These are phyloP conservation scores for Heterotis niloticus DNA, from an alignment of 2,113 vertebrate species.

Conservation along the genomic window DNA sequence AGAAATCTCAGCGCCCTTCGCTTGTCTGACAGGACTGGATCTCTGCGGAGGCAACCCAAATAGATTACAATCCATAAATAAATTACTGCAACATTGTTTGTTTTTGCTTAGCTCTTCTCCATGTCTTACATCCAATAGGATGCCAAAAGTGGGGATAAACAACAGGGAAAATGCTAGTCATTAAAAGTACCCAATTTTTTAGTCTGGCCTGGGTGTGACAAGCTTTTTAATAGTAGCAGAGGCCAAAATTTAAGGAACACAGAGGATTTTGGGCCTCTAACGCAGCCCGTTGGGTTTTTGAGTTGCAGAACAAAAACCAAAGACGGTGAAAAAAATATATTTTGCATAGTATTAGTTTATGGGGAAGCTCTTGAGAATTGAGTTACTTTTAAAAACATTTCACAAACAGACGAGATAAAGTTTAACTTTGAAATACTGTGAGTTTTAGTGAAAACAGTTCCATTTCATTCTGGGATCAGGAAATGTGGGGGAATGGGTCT, in stretches of 20 bases:
- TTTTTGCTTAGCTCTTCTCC: conserved; percentile 40
- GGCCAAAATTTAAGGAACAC: neutral
- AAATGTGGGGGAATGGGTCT: neutral
- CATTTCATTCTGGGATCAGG: too few relatives aligned
- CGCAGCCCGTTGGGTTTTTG: neutral
- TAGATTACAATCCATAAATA: conserved; percentile 23
- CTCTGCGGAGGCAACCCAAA: conserved; percentile 60
- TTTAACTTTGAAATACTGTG: too few relatives aligned
- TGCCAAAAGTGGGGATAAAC: conserved; percentile 18
- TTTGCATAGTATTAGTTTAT: neutral
- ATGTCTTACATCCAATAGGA: conserved; percentile 40
- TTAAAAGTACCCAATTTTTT: neutral
- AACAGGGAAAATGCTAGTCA: neutral
- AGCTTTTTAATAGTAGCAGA: neutral
- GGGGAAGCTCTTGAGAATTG: neutral
- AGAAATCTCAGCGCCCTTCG: conserved; percentile 38
- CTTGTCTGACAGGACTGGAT: conserved; percentile 35
- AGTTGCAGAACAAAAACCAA: conserved; percentile 4
- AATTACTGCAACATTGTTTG: conserved; percentile 13
- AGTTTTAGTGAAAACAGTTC: too few relatives aligned
- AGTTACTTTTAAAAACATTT: too few relatives aligned
- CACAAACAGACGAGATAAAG: too few relatives aligned
- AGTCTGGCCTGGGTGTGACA: conserved; percentile 3
- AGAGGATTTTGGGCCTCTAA: neutral
- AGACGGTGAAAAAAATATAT: neutral